These are phyloP conservation scores for Drosophila ananassae DNA, from an alignment of 1,140 invertebrate species.

Conservation along the genomic window DNA sequence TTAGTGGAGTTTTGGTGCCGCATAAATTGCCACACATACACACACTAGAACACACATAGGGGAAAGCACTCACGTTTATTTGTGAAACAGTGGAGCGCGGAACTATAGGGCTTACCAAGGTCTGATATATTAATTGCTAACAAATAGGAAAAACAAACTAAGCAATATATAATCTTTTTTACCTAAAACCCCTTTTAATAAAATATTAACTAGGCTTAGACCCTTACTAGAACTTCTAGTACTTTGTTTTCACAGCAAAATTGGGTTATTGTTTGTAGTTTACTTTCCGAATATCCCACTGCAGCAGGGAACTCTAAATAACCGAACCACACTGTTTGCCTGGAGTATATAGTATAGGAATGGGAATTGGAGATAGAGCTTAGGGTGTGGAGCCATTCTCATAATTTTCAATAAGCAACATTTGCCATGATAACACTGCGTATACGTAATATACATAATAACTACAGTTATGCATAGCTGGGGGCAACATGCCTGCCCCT, in stretches of 20 bases:
- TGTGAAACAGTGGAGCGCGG: slow-evolving; percentile 18
- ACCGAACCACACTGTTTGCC: slow-evolving; percentile 26
- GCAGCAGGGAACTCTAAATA: neutral
- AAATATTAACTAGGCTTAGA: neutral
- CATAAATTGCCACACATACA: slow-evolving; percentile 61
- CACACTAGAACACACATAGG: neutral
- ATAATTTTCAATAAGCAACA: slow-evolving; percentile 70
- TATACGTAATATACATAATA: slow-evolving; percentile 73
- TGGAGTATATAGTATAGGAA: neutral
- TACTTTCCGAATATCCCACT: neutral
- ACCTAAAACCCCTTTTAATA: neutral
- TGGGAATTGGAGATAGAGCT: slow-evolving; percentile 43
- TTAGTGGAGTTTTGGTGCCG: slow-evolving; percentile 74
- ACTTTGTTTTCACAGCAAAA: neutral
- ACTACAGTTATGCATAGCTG: slow-evolving; percentile 47
- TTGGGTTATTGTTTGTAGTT: neutral
- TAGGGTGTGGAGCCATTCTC: slow-evolving; percentile 43
- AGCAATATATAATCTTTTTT: too few relatives aligned
- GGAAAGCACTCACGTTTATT: neutral
- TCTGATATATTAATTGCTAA: too few relatives aligned
- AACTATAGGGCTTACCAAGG: neutral
- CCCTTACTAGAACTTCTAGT: neutral
- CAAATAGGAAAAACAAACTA: too few relatives aligned
- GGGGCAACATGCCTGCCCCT: slow-evolving; percentile 17
- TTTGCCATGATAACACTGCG: slow-evolving; percentile 60